Evolutionary conservation across 2,797 vertebrate species (phyloP), one percentile per base, ranked within the genome.

Genomic region (Pseudochaenichthys georgianus): DNA sequence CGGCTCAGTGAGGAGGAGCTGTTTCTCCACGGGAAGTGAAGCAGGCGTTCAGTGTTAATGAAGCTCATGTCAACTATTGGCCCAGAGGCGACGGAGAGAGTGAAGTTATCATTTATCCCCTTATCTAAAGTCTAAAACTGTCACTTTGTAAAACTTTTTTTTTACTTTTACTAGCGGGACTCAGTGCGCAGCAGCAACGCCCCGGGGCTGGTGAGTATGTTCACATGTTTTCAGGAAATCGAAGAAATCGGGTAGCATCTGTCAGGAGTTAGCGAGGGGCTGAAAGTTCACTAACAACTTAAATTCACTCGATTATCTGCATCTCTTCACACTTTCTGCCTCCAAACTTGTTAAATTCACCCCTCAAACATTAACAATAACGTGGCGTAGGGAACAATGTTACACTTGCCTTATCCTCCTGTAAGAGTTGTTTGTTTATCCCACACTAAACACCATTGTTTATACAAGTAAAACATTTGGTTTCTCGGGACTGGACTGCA

Each of bases 161-260:
- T 65, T 11, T 11, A 4, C 1, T 48, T 31, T 51, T 19, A 7
- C n/a, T 28, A 10, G 2, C 43, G 19, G 16, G 46, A 78, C 78
- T 2, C 50, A 13, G 43, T n/a, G 57, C 42, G 57, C 50, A 66
- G 77, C 75, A 81, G 68, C 75, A n/a, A 78, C 88, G 85, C 79
- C 83, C 62, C 66, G 70, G 53, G 71, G 82, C 88, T 77, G 91
- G 92, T 93, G 72, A 94, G 93, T 92, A 23, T 8, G 47, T 23
- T 64, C 46, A 19, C 15, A 16, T 10, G 65, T 78, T 85, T 91
- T 86, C 91, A 93, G 91, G 92, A 92, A 94, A 93, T 45, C 54
- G 75, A 21, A 61, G 23, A 68, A 80, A 62, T 28, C 57, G 64
- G 69, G 58, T 53, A 67, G 86, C 83, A 88, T 91, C 84, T 87